These are phyloP conservation scores for Pachypanchax playfairii DNA, from an alignment of 2,113 vertebrate genomes.

Conservation along the genomic window DNA sequence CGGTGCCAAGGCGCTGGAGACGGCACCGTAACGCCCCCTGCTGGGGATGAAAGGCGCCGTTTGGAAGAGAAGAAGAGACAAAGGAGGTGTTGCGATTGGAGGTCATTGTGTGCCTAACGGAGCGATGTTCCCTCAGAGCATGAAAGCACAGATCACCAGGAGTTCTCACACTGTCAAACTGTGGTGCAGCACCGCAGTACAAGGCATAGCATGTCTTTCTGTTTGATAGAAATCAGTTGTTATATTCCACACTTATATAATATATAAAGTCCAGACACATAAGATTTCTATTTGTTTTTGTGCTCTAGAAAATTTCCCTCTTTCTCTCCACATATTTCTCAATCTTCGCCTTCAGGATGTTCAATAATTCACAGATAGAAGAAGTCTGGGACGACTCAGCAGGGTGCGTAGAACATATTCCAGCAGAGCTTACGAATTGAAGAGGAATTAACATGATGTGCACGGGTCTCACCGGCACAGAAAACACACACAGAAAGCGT, in stretches of 20 bases:
- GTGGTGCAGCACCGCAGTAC: conserved; percentile 42
- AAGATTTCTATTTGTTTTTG: conserved; percentile 30
- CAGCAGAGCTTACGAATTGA: conserved; percentile 52
- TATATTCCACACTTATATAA: conserved; percentile 15
- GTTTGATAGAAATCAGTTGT: conserved; percentile 1
- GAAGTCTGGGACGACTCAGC: conserved; percentile 56
- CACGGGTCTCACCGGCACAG: conserved; percentile 23
- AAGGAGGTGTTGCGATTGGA: conserved; percentile 65
- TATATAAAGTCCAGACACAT: conserved; percentile 15
- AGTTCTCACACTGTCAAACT: conserved; percentile 32
- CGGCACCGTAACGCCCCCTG: conserved; percentile 67
- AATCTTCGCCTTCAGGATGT: conserved; percentile 49
- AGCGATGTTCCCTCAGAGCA: conserved; percentile 52
- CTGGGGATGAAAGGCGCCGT: conserved; percentile 51
- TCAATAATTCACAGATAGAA: conserved; percentile 72
- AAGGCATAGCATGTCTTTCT: too few relatives aligned
- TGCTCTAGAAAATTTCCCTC: conserved; percentile 25
- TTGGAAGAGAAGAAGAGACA: conserved; percentile 60
- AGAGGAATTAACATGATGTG: conserved; percentile 52
- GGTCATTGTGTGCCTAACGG: conserved; percentile 57
- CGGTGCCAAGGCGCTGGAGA: conserved; percentile 46
- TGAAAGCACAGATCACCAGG: conserved; percentile 40
- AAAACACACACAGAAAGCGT: conserved; percentile 22
- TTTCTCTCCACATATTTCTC: conserved; percentile 16
- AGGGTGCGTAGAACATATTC: conserved; percentile 63